Evolutionary conservation across 1,140 invertebrate genomes (phyloP), one percentile per base, ranked within the genome.

Genomic region (Neodiprion virginianus): DNA sequence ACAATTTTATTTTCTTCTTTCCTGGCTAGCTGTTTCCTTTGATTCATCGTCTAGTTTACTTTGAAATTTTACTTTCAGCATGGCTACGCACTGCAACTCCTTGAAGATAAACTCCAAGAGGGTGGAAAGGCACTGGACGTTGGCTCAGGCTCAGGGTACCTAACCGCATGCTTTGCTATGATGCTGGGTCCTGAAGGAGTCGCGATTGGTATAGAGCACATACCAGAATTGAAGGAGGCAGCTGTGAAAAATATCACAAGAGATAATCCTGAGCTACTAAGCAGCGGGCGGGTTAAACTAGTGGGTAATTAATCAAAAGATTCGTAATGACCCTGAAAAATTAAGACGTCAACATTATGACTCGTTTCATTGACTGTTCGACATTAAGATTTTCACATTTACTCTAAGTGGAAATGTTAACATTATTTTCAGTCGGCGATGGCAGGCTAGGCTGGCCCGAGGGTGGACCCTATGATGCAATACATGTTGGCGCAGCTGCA

Each of bases 81-180:
- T 90, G 97, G 97, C 12, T 94, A 97, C 91, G 97, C 97, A 68
- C 89, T 99, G 79, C 97, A 99, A 90, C 89, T 94, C 69, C 89
- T 99, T 74, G 93, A 94, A 81, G 94, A 96, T 78, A 95, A 98
- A 80, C 86, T 99, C 66, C 88, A 90, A 66, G 92, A 93, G 80
- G 96, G 97, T 67, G 92, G 91, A 50, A 93, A 89, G 84, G 96
- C 95, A 17, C 89, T 99, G 68, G 98, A 99, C 91, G 96, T 99
- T 74, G 98, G 98, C 10, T 98, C 96, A 78, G 98, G 98, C 21
- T 97, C 95, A 83, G 97, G 97, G 7, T 99, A 98, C 86, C 91
- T 99, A 12, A 98, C 97, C 49, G 94, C 96, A n/a, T 99, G 97
- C 82, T 97, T 99, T 94, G 95, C 94, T 48, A 85, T 94, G 1